Base-by-base conservation (phyloP, 2,113 vertebrate genomes). In the Romanogobio albipinnatus region DNA sequence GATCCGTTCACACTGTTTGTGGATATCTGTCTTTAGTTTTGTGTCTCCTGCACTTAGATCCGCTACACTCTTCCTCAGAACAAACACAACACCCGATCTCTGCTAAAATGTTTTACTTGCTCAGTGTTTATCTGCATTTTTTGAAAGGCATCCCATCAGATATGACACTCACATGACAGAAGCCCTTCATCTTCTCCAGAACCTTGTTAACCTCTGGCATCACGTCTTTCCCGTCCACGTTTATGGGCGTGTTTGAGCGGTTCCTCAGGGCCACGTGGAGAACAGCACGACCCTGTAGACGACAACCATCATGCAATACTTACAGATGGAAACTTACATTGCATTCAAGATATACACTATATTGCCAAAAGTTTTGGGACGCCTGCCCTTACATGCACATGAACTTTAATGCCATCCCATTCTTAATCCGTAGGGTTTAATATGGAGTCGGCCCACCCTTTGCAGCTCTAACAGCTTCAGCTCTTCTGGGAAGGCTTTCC, bases 211-310 rank as follows among this genome's bases (percentile, higher is more conserved):
- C 95, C 11, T 98, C 98, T 4, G 97, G 96, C 94, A 97, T 97
- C 75, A 99, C 97, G 81, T 99, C 97, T 85, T 97, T 98, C 82
- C 97, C 97, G 0, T 95, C 95, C 1, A 99, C 96, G 61, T 92
- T 14, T 84, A 98, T 96, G 26, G 97, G 96, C 1, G 88, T 88
- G 81, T 98, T 98, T 5, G 97, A 97, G 43, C 96, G 96, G 91
- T 99, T 99, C 91, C 98, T 95, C 87, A 99, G 93, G 47, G 98
- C 98, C 74, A 98, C 94, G 0, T 99, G 98, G 82, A 99, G 96
- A 86, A 99, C 98, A 26, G 98, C 97, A 0, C 98, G 96, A 66
- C 96, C 95, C 98, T 99, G 85, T n/a, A 49, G 22, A 81, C 43
- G 76, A 2, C 6, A 78, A 24, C 5, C 39, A 45, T 33, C 43